These are phyloP conservation scores for Tetragonula carbonaria DNA, from an alignment of 2,888 invertebrate species.

Conservation along the genomic window DNA sequence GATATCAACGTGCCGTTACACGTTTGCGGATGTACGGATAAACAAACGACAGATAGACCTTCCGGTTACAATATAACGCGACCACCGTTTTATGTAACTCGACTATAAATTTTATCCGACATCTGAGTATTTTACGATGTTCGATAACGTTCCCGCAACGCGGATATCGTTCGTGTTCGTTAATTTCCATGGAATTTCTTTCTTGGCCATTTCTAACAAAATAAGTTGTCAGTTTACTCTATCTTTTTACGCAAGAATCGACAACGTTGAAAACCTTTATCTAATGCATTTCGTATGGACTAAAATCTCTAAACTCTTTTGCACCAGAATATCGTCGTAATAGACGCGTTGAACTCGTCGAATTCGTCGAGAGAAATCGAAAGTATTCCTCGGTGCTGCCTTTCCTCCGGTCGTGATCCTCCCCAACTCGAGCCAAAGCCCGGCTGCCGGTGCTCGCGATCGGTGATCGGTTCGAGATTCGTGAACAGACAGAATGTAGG, in stretches of 20 bases:
- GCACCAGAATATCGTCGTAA: constrained; percentile 10
- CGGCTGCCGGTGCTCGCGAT: constrained; percentile 8
- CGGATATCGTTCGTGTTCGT: not conserved
- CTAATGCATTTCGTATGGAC: constrained; percentile 33
- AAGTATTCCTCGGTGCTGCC: constrained; percentile 46
- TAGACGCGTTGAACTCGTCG: constrained; percentile 52
- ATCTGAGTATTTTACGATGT: not conserved
- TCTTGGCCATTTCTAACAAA: too few relatives aligned
- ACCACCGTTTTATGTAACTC: constrained; percentile 16
- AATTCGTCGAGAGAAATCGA: constrained; percentile 59
- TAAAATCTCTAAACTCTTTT: constrained; percentile 48
- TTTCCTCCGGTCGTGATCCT: not conserved
- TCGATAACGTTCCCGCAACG: not conserved
- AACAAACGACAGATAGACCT: not conserved
- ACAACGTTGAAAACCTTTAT: constrained; percentile 34
- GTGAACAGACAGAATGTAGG: constrained; percentile 60
- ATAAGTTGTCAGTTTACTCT: not conserved
- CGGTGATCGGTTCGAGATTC: constrained; percentile 55
- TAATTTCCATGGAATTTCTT: not conserved
- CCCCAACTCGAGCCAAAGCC: not conserved
- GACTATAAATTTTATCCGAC: constrained; percentile 19
- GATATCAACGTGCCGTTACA: constrained; percentile 3
- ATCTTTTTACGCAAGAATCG: constrained; percentile 17
- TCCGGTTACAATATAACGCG: not conserved
- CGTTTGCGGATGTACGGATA: not conserved